phyloP scores from a whole-genome alignment of 2,888 invertebrate genomes.

The Eurois occulta region DNA sequence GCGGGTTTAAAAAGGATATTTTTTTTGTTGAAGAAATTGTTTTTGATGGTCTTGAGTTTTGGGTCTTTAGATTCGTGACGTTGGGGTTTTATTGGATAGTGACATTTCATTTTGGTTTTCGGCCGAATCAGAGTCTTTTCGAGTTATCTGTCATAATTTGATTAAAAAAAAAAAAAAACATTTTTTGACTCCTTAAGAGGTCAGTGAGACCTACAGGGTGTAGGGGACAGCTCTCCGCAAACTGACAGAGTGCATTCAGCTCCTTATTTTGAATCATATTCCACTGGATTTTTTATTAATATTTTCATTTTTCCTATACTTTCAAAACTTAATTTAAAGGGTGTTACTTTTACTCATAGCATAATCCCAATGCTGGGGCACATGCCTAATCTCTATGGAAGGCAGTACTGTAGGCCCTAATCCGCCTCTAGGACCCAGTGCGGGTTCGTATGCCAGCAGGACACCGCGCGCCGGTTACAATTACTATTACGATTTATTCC shows the following conservation, averaged over 20 bases:
- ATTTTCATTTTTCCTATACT: no score
- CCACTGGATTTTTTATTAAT: no score
- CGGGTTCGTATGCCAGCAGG: no score
- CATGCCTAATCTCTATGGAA: not conserved
- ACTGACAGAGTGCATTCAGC: no score
- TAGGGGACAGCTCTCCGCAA: no score
- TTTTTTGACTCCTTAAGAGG: not conserved
- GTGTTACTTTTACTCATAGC: not conserved
- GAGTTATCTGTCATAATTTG: not conserved
- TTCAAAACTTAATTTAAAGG: not conserved
- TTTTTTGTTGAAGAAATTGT: slow-evolving; percentile 19
- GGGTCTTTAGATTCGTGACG: not conserved
- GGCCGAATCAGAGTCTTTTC: not conserved
- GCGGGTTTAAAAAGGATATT: slow-evolving; percentile 40
- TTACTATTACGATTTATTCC: not conserved
- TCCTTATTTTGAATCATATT: no score
- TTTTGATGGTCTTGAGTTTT: slow-evolving; percentile 16
- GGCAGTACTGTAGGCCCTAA: not conserved
- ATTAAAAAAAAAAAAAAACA: not conserved
- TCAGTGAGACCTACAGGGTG: not conserved
- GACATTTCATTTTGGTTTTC: not conserved
- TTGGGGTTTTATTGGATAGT: not conserved
- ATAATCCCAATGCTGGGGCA: not conserved
- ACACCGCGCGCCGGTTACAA: not conserved
- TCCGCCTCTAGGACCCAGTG: no score